A percentile compares a stretch with the other conserved stretches of the same genome.
These are phyloP conservation scores for Arrhamphus sclerolepis DNA, from an alignment of 2,797 vertebrate species.

Conservation along the genomic window DNA sequence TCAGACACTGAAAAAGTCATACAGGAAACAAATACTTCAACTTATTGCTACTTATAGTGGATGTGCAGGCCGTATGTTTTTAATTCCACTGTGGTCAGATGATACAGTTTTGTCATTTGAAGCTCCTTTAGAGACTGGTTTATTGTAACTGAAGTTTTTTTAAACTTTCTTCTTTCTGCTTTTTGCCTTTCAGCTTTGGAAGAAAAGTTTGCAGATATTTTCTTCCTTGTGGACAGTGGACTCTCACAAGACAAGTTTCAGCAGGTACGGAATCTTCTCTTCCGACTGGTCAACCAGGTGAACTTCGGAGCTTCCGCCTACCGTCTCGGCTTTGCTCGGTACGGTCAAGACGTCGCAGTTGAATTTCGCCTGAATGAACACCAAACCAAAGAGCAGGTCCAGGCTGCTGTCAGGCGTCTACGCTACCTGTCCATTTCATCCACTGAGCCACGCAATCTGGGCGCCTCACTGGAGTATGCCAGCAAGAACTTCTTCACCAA, in stretches of 20 bases:
- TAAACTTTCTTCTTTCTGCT: not conserved
- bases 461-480: slow-evolving; percentile 74
- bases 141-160: not conserved
- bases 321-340: slow-evolving; percentile 85
- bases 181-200: slow-evolving; percentile 65
- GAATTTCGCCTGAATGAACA: slow-evolving; percentile 81
- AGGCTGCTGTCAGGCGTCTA: slow-evolving; percentile 52
- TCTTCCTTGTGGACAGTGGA: slow-evolving; percentile 84
- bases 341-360: slow-evolving; percentile 51
- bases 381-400: slow-evolving; percentile 65
- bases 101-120: no score
- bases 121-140: no score
- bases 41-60: no score
- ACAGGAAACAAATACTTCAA: no score
- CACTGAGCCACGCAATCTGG: slow-evolving; percentile 64
- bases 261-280: slow-evolving; percentile 62
- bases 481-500: slow-evolving; percentile 67
- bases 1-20: no score
- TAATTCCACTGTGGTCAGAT: no score
- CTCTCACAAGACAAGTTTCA: slow-evolving; percentile 52
- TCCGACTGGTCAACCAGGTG: slow-evolving; percentile 63
- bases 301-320: slow-evolving; percentile 71
- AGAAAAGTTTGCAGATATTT: slow-evolving; percentile 81
- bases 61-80: no score
- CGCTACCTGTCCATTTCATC: slow-evolving; percentile 17